phyloP scores from a whole-genome alignment of 2,888 invertebrate genomes.

The Leptinotarsa juncta region DNA sequence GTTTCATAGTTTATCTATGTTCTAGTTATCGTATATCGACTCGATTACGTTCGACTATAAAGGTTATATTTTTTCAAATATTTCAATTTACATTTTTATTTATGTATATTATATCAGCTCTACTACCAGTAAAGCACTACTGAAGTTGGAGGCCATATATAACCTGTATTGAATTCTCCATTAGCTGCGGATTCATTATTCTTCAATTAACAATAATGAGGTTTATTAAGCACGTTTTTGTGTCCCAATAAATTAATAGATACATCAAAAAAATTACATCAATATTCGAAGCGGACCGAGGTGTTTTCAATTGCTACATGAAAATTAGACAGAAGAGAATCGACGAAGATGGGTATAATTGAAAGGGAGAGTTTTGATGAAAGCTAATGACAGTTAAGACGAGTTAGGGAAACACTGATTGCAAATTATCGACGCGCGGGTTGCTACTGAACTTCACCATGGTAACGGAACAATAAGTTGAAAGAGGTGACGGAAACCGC shows the following conservation, averaged over 20 bases:
- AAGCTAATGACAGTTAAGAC: slow-evolving; percentile 50
- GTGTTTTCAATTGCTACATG: slow-evolving; percentile 16
- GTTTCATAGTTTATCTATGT: no score
- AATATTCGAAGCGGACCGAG: not conserved
- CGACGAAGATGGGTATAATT: slow-evolving; percentile 42
- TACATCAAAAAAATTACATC: slow-evolving; percentile 3
- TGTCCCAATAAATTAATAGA: not conserved
- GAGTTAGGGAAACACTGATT: slow-evolving; percentile 51
- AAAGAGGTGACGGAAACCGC: slow-evolving; percentile 13
- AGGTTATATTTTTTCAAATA: no score
- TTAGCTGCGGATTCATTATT: no score
- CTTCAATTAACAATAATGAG: no score
- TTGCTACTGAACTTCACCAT: slow-evolving; percentile 37
- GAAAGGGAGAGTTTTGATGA: slow-evolving; percentile 50
- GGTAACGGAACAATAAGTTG: slow-evolving; percentile 33
- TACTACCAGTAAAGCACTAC: no score
- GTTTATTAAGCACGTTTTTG: not conserved
- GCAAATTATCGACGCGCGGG: slow-evolving; percentile 51
- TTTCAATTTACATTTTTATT: no score
- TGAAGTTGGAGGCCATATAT: no score
- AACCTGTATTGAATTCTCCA: no score
- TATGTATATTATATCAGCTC: no score
- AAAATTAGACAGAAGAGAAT: slow-evolving; percentile 32
- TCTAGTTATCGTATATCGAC: no score
- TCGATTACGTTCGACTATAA: no score